Base-by-base conservation (phyloP, 2,113 vertebrate species). In the Gambusia affinis region DNA sequence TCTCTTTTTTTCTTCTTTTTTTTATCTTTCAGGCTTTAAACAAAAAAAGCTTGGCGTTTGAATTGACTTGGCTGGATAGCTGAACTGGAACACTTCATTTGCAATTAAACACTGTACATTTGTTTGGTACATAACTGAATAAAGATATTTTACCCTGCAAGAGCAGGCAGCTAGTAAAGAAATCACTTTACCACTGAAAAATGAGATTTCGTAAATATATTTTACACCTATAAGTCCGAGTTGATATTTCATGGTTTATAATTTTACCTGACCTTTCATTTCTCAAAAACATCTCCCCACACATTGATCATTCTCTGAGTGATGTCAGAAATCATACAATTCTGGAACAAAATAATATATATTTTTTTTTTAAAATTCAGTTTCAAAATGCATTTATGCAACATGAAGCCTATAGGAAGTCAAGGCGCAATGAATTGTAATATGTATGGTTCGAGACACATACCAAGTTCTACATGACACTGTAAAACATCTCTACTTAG, bases 401-500 rank as follows among this genome's bases (percentile, higher is more conserved):
- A 79, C 81, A 81, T 72, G 70, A 84, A 85, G 76, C 84, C 85
- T 77, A 66, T 67, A 86, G 76, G 87, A 86, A 86, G 81, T 87
- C 88, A 82, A 84, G 85, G 79, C 35, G 62, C 31, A 0, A 68
- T 60, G 74, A 76, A 71, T 76, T 73, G 8, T 74, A 82, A 54
- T 76, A 68, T 64, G 87, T 64, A 85, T 72, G 82, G 62, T 76
- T 75, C 75, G 73, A 83, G 85, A 88, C 80, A 85, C 74, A 67
- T 75, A 87, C 79, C 78, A 67, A 91, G 72, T 79, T 87, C 81
- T 85, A 78, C 83, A 90, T 89, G 81, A 91, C 84, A 91, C 85
- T 88, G 80, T 90, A 88, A 88, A 88, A 94, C 84, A 85, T 81
- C 86, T 91, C 79, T 54, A 91, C 89, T 88, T 82, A 87, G 92